phyloP scores from a whole-genome alignment of 2,797 vertebrate species.

The Pitangus sulphuratus region DNA sequence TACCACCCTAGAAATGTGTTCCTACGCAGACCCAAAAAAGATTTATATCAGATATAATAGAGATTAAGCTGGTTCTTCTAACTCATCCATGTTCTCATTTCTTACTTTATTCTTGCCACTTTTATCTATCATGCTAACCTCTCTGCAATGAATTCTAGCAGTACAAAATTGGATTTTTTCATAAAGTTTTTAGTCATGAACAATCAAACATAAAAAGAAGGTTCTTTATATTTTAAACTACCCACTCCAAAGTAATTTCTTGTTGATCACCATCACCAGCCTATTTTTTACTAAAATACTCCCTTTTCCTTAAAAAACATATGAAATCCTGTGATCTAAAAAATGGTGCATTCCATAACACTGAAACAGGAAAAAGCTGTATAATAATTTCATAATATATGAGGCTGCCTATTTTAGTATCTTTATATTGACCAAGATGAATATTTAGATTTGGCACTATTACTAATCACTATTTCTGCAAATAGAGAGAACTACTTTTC shows the following conservation, averaged over 20 bases:
- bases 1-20: conserved; percentile 9
- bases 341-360: background rate
- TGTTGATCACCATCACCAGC: background rate
- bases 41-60: background rate
- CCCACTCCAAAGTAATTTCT: background rate
- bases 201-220: background rate
- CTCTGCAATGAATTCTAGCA: background rate
- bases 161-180: background rate
- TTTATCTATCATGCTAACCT: background rate
- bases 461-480: conserved; percentile 14
- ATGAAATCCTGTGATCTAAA: background rate
- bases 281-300: background rate
- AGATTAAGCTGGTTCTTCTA: background rate
- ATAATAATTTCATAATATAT: background rate
- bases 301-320: background rate
- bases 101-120: background rate
- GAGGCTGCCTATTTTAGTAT: conserved; percentile 28
- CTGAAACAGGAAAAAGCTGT: background rate
- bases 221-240: background rate
- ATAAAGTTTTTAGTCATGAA: background rate
- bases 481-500: conserved; percentile 19
- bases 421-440: conserved; percentile 32
- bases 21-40: conserved; percentile 42
- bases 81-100: background rate
- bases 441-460: conserved; percentile 38